phyloP scores from a whole-genome alignment of 2,113 vertebrate species.

The Hyaena hyaena region DNA sequence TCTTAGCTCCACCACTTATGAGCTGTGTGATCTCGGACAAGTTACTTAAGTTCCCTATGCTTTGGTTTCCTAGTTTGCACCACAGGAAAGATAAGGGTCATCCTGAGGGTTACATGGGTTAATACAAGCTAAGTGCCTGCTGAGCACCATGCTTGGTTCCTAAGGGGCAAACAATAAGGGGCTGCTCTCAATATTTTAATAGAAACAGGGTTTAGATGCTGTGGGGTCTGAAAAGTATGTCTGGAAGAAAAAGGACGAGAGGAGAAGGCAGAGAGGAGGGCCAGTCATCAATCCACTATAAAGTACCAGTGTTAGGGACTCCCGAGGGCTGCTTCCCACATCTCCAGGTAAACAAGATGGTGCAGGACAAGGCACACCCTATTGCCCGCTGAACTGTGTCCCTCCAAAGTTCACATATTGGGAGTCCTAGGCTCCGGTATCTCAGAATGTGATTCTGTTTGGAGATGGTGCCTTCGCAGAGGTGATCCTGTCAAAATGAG shows the following conservation, averaged over 20 bases:
- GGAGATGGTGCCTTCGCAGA: background rate
- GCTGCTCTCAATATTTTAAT: background rate
- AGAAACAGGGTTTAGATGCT: background rate
- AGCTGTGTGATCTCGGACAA: background rate
- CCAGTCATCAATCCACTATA: no score
- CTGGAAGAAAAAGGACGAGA: background rate
- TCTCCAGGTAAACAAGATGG: background rate
- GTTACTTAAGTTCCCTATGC: background rate
- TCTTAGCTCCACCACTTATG: background rate
- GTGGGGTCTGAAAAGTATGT: background rate
- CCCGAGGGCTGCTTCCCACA: background rate
- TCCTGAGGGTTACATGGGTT: accelerated
- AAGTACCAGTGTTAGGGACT: accelerated
- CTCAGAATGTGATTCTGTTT: background rate
- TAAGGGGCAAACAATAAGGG: accelerated
- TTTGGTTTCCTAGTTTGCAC: background rate
- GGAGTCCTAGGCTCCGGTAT: background rate
- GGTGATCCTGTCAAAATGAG: background rate
- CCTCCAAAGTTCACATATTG: background rate
- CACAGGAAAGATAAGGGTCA: background rate
- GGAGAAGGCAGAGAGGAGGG: background rate
- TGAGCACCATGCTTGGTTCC: background rate
- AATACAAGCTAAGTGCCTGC: background rate
- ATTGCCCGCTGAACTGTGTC: background rate
- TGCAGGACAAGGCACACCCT: accelerated